These are phyloP conservation scores for Andrena camellia DNA, from an alignment of 2,888 invertebrate genomes.

Conservation along the genomic window DNA sequence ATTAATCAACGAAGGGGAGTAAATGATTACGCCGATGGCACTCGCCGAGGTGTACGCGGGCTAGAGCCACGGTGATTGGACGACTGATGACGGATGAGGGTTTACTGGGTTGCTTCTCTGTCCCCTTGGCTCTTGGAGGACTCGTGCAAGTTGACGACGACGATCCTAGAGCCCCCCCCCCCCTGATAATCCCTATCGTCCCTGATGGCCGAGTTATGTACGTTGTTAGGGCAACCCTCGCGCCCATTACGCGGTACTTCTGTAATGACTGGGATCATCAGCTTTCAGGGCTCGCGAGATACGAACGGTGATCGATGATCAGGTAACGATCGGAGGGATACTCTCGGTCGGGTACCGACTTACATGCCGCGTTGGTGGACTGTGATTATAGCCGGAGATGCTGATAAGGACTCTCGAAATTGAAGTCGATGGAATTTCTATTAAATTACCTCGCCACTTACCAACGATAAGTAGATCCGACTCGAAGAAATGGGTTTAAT, in stretches of 20 bases:
- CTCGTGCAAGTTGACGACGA: conserved; percentile 40
- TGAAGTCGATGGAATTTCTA: conserved; percentile 38
- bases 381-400: conserved; percentile 19
- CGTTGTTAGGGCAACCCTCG: conserved; percentile 42
- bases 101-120: conserved; percentile 65
- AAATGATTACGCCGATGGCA: conserved; percentile 76
- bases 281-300: conserved; percentile 8
- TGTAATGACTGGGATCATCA: conserved; percentile 38
- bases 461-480: not conserved
- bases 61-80: conserved; percentile 67
- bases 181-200: conserved; percentile 22
- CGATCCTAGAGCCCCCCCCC: conserved; percentile 15
- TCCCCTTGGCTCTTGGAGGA: conserved; percentile 16
- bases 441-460: conserved; percentile 25
- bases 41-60: conserved; percentile 49
- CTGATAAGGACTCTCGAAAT: conserved; percentile 29
- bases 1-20: conserved; percentile 78
- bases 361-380: no score
- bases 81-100: conserved; percentile 77
- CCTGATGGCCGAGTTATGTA: conserved; percentile 19
- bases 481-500: not conserved
- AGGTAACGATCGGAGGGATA: conserved; percentile 28
- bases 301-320: conserved; percentile 50
- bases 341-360: not conserved
- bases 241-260: conserved; percentile 36